phyloP scores from a whole-genome alignment of 2,888 invertebrate genomes.

The Drosophila fungiperda region DNA sequence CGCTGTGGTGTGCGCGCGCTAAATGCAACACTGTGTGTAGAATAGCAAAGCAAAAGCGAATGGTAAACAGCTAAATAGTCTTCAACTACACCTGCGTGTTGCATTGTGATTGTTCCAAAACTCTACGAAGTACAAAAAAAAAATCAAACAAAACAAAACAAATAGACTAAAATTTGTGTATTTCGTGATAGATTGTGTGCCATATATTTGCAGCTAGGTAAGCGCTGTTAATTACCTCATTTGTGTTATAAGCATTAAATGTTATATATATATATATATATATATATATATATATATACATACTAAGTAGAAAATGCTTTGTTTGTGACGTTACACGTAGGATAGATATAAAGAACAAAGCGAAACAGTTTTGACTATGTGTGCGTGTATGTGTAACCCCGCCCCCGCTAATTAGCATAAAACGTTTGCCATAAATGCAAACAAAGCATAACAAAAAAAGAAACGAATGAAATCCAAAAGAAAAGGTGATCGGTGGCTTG shows the following conservation, averaged over 20 bases:
- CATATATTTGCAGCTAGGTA: conserved; percentile 29
- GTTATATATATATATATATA: conserved; percentile 10
- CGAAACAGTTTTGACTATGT: conserved; percentile 48
- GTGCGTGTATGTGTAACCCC: conserved; percentile 21
- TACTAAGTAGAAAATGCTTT: conserved; percentile 43
- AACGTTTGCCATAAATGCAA: conserved; percentile 36
- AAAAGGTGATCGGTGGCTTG: conserved; percentile 50
- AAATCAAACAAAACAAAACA: conserved; percentile 34
- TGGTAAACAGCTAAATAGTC: conserved; percentile 53
- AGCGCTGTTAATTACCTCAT: conserved; percentile 24
- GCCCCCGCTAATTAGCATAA: conserved; percentile 62
- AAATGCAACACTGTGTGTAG: conserved; percentile 73
- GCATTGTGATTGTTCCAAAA: conserved; percentile 38
- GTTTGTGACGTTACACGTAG: conserved; percentile 38
- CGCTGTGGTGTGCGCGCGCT: conserved; percentile 10
- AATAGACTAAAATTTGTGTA: conserved; percentile 14
- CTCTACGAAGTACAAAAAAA: conserved; percentile 25
- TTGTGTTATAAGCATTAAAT: conserved; percentile 1
- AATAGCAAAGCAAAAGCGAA: conserved; percentile 71
- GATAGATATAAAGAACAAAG: conserved; percentile 67
- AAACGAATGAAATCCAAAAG: background rate
- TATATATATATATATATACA: conserved; percentile 17
- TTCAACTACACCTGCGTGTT: conserved; percentile 68
- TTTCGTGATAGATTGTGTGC: conserved; percentile 8
- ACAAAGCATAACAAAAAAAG: conserved; percentile 39